Percentiles rank a stretch among this genome's conserved stretches.
Conservation (phyloP, 2,797 vertebrate genomes). For the Kryptolebias ocellatus region DNA sequence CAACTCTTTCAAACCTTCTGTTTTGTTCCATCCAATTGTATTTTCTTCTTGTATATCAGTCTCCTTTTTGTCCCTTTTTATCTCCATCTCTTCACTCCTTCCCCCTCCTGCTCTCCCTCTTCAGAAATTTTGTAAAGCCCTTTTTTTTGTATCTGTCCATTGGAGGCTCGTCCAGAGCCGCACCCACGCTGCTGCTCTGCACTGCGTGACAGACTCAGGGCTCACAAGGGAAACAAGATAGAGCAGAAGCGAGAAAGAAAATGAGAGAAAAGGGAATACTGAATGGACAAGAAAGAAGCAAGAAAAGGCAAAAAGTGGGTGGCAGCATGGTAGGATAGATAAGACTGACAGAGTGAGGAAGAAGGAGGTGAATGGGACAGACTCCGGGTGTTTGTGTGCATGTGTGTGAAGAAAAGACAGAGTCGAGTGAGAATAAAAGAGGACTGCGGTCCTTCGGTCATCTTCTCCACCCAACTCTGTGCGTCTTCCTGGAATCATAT, state of each 20-base stretch:
- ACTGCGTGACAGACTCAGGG: constrained; percentile 68
- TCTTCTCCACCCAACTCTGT: not conserved
- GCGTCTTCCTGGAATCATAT: constrained; percentile 51
- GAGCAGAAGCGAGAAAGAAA: constrained; percentile 48
- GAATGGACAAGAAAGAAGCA: constrained; percentile 62
- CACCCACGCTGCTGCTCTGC: constrained; percentile 60
- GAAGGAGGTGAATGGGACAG: constrained; percentile 46
- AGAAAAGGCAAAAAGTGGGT: constrained; percentile 58
- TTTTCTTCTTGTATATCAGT: constrained; percentile 26
- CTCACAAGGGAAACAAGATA: constrained; percentile 52
- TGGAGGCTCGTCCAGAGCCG: constrained; percentile 60
- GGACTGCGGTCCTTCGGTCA: constrained; percentile 32
- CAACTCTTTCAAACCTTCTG: not conserved
- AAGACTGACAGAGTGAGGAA: constrained; percentile 63
- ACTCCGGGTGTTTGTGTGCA: constrained; percentile 43
- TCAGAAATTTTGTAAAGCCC: constrained; percentile 61
- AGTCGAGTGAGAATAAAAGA: constrained; percentile 37
- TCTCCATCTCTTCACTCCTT: constrained; percentile 37
- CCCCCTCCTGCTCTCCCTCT: constrained; percentile 46
- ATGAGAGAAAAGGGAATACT: constrained; percentile 52
- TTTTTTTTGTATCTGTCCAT: constrained; percentile 74
- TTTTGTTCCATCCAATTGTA: constrained; percentile 1
- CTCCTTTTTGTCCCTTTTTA: constrained; percentile 34
- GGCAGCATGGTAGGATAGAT: constrained; percentile 65
- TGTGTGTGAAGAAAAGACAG: constrained; percentile 59